phyloP scores from a whole-genome alignment of 2,113 vertebrate genomes.

The Bos javanicus region DNA sequence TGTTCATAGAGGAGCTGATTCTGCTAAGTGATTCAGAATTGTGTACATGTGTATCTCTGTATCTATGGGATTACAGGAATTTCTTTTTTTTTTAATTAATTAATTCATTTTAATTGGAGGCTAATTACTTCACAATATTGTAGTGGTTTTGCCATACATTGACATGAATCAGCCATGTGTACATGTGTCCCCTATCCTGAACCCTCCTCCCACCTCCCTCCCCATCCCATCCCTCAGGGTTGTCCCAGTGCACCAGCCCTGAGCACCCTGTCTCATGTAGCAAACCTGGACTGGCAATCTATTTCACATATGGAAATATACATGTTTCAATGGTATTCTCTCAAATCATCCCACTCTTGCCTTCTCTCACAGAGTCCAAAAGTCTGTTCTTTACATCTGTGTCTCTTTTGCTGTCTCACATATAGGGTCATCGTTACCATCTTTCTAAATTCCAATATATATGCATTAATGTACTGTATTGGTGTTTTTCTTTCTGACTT shows the following conservation, averaged over 20 bases:
- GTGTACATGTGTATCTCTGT: not conserved
- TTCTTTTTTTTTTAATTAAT: not conserved
- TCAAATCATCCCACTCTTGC: accelerated
- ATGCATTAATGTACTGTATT: not conserved
- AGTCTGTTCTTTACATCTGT: not conserved
- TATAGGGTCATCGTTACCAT: not conserved
- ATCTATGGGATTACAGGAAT: not conserved
- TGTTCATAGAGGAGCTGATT: not conserved
- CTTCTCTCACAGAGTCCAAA: not conserved
- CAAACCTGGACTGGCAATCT: not conserved
- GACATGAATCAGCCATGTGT: not conserved
- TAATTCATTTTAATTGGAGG: not conserved
- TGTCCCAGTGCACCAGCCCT: not conserved
- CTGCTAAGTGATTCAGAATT: not conserved
- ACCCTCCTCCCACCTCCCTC: not conserved
- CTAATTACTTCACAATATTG: not conserved
- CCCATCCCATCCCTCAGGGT: not conserved
- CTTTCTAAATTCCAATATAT: not conserved
- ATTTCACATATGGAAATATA: not conserved
- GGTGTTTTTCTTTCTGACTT: not conserved
- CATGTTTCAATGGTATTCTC: not conserved
- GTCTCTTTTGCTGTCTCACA: not conserved
- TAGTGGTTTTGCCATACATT: not conserved
- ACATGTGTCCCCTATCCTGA: not conserved
- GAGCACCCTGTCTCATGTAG: not conserved